phyloP scores from a whole-genome alignment of 1,140 invertebrate species.

The Eciton burchellii region DNA sequence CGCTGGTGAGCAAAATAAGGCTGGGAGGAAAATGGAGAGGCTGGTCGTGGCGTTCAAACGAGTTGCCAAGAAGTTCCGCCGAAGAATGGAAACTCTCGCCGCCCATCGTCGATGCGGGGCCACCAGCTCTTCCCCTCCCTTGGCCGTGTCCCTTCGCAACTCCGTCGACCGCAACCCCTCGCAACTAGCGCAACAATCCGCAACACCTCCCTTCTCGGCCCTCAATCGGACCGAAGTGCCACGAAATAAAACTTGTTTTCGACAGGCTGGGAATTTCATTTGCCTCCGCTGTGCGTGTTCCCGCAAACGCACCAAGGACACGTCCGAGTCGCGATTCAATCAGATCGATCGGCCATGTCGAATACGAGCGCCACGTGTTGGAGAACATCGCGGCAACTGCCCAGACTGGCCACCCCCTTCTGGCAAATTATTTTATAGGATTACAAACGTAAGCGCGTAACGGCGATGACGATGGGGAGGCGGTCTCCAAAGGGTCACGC shows the following conservation, averaged over 20 bases:
- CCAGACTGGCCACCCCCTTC: neutral
- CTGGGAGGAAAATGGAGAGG: constrained; percentile 50
- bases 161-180: constrained; percentile 9
- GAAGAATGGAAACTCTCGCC: constrained; percentile 74
- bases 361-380: constrained; percentile 18
- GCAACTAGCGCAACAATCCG: constrained; percentile 56
- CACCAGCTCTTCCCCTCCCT: constrained; percentile 37
- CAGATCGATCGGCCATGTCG: constrained; percentile 55
- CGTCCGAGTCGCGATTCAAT: constrained; percentile 67
- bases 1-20: constrained; percentile 62
- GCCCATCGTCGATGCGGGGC: constrained; percentile 32
- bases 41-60: constrained; percentile 73
- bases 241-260: constrained; percentile 74
- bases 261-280: constrained; percentile 72
- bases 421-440: constrained; percentile 52
- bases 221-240: constrained; percentile 67
- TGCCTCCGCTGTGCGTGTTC: constrained; percentile 67
- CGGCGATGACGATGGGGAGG: neutral
- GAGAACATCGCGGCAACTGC: constrained; percentile 20
- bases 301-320: constrained; percentile 64
- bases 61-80: constrained; percentile 73
- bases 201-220: constrained; percentile 32
- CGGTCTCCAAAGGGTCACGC: neutral
- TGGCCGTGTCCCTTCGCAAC: constrained; percentile 9
- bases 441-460: constrained; percentile 47